These are phyloP conservation scores for Balaeniceps rex DNA, from an alignment of 2,113 vertebrate genomes.

Conservation along the genomic window DNA sequence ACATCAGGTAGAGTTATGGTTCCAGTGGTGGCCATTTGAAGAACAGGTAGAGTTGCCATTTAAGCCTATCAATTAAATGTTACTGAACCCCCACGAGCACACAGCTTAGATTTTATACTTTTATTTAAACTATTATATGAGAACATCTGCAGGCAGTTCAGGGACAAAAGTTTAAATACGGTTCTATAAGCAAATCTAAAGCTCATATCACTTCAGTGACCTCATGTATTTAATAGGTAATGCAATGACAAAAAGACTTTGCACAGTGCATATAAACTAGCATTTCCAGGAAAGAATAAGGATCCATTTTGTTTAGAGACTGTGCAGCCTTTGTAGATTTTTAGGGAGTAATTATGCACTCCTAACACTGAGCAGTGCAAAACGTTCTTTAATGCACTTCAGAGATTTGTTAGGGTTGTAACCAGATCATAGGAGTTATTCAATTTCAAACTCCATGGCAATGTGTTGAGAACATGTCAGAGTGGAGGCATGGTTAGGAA, in stretches of 20 bases:
- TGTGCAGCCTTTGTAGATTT: background rate
- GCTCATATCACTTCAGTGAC: background rate
- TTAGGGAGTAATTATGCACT: background rate
- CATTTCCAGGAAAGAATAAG: background rate
- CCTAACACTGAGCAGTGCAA: background rate
- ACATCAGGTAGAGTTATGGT: background rate
- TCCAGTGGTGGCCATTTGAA: background rate
- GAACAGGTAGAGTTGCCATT: background rate
- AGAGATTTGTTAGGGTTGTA: background rate
- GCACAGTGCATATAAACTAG: background rate
- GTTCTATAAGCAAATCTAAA: background rate
- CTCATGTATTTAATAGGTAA: background rate
- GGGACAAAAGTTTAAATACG: background rate
- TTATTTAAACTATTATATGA: background rate
- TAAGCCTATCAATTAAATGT: background rate
- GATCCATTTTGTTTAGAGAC: background rate
- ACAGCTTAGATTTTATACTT: background rate
- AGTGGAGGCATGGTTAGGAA: background rate
- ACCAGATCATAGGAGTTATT: background rate
- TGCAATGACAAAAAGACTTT: background rate
- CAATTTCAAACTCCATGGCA: background rate
- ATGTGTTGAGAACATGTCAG: background rate
- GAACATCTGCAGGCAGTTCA: background rate
- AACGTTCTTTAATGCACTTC: background rate
- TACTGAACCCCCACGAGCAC: background rate